Evolutionary conservation across 2,797 vertebrate species (phyloP), one percentile per base, ranked within the genome.

Genomic region (Lithobates sylvaticus): DNA sequence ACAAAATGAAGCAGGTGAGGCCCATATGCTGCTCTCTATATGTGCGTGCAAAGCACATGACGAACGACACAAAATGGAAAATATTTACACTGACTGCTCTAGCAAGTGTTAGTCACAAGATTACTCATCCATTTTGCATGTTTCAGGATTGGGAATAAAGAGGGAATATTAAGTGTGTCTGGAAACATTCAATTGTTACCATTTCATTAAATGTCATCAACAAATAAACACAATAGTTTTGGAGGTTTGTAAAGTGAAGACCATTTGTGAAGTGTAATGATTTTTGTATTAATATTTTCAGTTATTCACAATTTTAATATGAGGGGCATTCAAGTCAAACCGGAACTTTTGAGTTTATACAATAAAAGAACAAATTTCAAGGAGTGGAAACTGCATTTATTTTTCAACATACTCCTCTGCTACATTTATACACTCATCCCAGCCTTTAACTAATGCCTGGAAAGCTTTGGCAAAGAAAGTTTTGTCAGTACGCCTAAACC

Each of bases 71-170:
- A 68, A 44, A 78, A 58, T 76, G 58, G 27, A 61, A 23, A 76
- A 78, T 78, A 65, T 78, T 78, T 78, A 78, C 65, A 68, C 64
- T 67, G 65, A 68, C 64, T 67, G 65, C 15, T 44, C 36, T 68
- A 78, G 64, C n/a, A 27, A 47, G 61, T 78, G 58, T 78, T 68
- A 78, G n/a, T 78, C 77, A 78, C 64, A 47, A 47, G 39, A n/a
- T 78, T 68, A 78, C 77, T 78, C 61, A 78, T 78, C 36, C 64
- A 34, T 78, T 18, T 68, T 78, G 77, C n/a, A 36, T 78, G 39
- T 68, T 78, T 47, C 65, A 27, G 15, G 65, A 68, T 67, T 68
- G 36, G 8, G n/a, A 78, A 64, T 44, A 39, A 15, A 47, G 29
- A 68, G 64, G 27, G 64, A 27, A 21, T 13, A 47, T 78, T 44